Conservation (phyloP, 2,797 vertebrate genomes). For the Takifugu rubripes region DNA sequence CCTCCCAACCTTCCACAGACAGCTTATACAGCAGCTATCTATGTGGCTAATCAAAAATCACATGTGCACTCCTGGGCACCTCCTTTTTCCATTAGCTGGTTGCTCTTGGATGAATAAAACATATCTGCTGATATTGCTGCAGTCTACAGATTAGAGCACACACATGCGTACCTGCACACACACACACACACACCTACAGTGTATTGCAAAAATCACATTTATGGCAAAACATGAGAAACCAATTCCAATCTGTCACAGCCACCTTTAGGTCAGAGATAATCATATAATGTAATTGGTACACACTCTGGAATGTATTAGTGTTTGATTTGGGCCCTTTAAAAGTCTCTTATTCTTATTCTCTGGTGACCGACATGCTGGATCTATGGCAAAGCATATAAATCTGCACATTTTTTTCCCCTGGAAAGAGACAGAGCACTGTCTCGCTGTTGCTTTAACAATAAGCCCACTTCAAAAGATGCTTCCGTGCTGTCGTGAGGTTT, state of each 20-base stretch:
- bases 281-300: constrained; percentile 59
- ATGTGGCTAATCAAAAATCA: constrained; percentile 36
- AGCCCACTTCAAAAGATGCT: no score
- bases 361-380: not conserved
- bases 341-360: constrained; percentile 25
- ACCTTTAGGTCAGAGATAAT: constrained; percentile 50
- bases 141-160: constrained; percentile 40
- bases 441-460: no score
- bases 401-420: no score
- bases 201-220: constrained; percentile 18
- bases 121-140: constrained; percentile 43
- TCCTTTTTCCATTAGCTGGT: constrained; percentile 58
- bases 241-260: constrained; percentile 33
- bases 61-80: constrained; percentile 6
- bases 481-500: no score
- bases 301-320: constrained; percentile 48
- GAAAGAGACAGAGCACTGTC: no score
- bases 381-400: constrained; percentile 1
- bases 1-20: constrained; percentile 18
- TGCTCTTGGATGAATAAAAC: constrained; percentile 55
- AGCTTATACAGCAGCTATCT: constrained; percentile 27
- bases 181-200: not conserved
- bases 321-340: constrained; percentile 34
- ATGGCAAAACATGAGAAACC: constrained; percentile 35
- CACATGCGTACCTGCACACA: constrained; percentile 10